Base-by-base conservation (phyloP, 2,888 invertebrate genomes). In the Allophyes oxyacanthae region DNA sequence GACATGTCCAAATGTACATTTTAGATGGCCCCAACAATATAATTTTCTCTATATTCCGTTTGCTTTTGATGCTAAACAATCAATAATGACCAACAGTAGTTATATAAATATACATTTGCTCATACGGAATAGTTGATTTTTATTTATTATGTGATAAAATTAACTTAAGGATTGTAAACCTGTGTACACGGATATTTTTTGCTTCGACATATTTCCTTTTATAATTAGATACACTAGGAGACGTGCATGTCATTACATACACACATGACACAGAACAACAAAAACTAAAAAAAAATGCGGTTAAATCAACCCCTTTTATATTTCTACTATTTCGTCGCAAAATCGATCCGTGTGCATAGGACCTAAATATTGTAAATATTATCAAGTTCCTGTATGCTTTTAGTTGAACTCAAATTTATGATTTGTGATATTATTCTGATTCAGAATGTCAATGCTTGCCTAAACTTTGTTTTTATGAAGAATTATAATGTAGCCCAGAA, bases 51-150 rank as follows among this genome's bases (percentile, higher is more conserved):
- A 33, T 28, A 15, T 49, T 61, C 40, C 15, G 42, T 65, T 59
- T 43, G 68, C 66, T 63, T 67, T 57, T 60, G 72, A 78, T 74
- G 72, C 66, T 70, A 74, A 66, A 68, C 65, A 73, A 72, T 71
- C 62, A 76, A 72, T 81, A 83, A 85, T 88, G 92, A 92, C 92
- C 92, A 92, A 92, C 86, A 77, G 88, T 92, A 92, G 91, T 77
- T 86, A 77, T 75, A 77, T 81, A 86, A 81, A 82, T 80, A 82
- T 87, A 84, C 86, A 83, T 70, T 90, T 92, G 92, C 92, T 92
- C 92, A 92, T 89, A 88, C 74, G 68, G 79, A 79, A 90, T 90
- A 90, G 87, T 88, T 89, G 70, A 83, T 91, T 90, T 62, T 92
- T 84, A 89, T 91, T 92, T 92, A 65, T 59, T 76, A 72, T 69